Base-by-base conservation (phyloP, 2,113 vertebrate species). In the Xiphophorus couchianus region DNA sequence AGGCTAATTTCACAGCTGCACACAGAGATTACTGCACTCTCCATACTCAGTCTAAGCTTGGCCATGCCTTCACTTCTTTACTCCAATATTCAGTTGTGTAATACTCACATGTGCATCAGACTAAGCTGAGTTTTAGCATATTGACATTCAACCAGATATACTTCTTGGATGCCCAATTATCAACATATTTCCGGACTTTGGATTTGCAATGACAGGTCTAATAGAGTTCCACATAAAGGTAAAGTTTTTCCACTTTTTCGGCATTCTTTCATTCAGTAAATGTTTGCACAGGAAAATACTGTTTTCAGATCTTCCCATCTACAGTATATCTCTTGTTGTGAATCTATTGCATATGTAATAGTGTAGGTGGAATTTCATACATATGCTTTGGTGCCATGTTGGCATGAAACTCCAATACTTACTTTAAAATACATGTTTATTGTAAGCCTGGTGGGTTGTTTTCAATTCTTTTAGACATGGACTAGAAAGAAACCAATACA, bases 391-490 rank as follows among this genome's bases (percentile, higher is more conserved):
- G 17, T 12, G 19, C 67, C 31, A 37, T 67, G 11, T 68, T 72
- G 65, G 71, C 30, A 62, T 61, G 22, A 68, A 70, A 63, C 17
- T 62, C 74, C 27, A 62, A 54, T 51, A 44, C 19, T 65, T 66
- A 2, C 10, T 7, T 19, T 66, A 19, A 58, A 68, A 71, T 48
- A 12, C 5, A 14, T 35, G 28, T 54, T 62, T 71, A 27, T 48
- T 17, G 1, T 25, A 35, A n/a, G n/a, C 12, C 31, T 37, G 48
- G 2, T 15, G 27, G 8, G 15, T 64, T 64, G 28, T 33, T 72
- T 42, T 51, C 27, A 35, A 37, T 30, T 48, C 9, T 22, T 35
- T 61, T 27, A 28, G 12, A 44, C 25, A 31, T 3, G 15, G 22
- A 12, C 33, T 28, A 7, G 14, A 31, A 63, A 65, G 63, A 35